phyloP scores from a whole-genome alignment of 2,888 invertebrate genomes.

The Lasioglossum marginatum region DNA sequence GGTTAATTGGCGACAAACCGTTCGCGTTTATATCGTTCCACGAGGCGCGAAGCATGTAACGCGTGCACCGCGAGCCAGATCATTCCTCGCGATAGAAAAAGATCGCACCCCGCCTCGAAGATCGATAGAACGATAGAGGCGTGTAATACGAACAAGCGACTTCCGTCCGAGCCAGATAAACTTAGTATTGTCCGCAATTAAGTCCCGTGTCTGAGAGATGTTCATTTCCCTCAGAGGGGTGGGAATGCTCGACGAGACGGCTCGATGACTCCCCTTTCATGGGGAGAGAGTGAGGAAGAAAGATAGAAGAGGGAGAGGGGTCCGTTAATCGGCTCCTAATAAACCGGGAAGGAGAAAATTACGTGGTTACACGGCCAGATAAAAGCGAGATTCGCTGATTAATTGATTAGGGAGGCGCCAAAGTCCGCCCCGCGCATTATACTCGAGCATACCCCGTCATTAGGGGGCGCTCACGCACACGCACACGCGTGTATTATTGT shows the following conservation, averaged over 20 bases:
- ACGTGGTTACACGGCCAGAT: conserved; percentile 71
- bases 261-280: conserved; percentile 8
- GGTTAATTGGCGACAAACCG: conserved; percentile 49
- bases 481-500: conserved; percentile 28
- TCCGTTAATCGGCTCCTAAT: conserved; percentile 75
- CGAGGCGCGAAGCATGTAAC: neutral
- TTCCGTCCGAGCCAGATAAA: conserved; percentile 45
- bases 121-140: conserved; percentile 36
- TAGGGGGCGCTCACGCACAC: conserved; percentile 70
- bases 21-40: conserved; percentile 30
- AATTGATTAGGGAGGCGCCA: conserved; percentile 83
- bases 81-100: neutral
- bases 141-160: conserved; percentile 48
- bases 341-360: conserved; percentile 74
- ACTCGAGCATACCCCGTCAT: conserved; percentile 76
- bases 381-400: conserved; percentile 83
- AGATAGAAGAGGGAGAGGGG: neutral
- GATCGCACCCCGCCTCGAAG: neutral
- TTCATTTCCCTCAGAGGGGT: conserved; percentile 30
- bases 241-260: conserved; percentile 32
- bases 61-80: conserved; percentile 4
- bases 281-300: neutral
- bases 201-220: conserved; percentile 53
- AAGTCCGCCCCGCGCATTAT: conserved; percentile 80
- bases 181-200: conserved; percentile 61